These are phyloP conservation scores for Molossus alvarezi DNA, from an alignment of 2,797 vertebrate species.

Conservation along the genomic window DNA sequence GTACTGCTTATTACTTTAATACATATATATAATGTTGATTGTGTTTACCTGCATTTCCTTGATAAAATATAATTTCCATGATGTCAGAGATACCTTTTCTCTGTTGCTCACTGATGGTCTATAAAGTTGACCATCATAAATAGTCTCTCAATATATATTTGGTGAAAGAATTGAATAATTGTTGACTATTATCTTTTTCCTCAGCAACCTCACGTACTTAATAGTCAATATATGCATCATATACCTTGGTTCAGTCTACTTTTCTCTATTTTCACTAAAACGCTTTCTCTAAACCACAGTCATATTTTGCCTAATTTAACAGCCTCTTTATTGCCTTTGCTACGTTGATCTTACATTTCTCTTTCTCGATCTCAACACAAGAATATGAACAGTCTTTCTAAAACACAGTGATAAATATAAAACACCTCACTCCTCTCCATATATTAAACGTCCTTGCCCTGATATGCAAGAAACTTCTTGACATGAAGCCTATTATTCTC, in stretches of 20 bases:
- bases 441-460: background rate
- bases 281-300: background rate
- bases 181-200: background rate
- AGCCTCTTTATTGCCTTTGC: background rate
- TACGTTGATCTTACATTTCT: background rate
- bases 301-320: background rate
- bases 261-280: background rate
- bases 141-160: background rate
- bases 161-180: background rate
- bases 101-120: background rate
- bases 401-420: background rate
- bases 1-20: background rate
- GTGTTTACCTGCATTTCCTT: background rate
- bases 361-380: background rate
- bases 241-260: background rate
- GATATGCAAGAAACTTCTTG: background rate
- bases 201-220: background rate
- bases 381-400: background rate
- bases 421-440: background rate
- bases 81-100: background rate
- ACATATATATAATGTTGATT: background rate
- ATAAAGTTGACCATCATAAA: background rate
- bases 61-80: background rate
- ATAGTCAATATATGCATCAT: background rate
- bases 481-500: background rate